A percentile compares a stretch with the other conserved stretches of the same genome.
Evolutionary conservation across 2,888 invertebrate genomes (phyloP).

Genomic region (Tipula helvola): DNA sequence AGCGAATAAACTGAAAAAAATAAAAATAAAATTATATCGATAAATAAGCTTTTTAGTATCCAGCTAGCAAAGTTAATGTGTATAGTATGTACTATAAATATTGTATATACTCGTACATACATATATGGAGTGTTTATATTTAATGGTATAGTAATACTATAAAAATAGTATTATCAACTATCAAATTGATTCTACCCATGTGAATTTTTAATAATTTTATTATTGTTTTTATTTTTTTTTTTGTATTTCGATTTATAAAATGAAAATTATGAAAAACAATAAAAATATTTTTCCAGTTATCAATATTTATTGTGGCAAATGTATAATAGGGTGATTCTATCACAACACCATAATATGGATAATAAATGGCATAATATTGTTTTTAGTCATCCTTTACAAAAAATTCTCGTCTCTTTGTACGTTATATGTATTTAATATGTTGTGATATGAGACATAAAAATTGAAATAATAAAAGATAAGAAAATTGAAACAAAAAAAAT

Average conservation of each 20-base stretch:
- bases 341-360: neutral
- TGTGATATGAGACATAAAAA: neutral
- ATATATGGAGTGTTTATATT: neutral
- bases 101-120: neutral
- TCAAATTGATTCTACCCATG: neutral
- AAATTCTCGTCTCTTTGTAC: neutral
- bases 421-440: neutral
- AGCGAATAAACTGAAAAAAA: neutral
- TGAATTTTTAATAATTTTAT: neutral
- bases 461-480: constrained; percentile 4
- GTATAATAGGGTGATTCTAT: neutral
- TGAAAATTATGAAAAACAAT: neutral
- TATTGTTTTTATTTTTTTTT: neutral
- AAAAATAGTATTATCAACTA: neutral
- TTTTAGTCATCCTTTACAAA: neutral
- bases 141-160: neutral
- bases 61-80: neutral
- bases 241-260: neutral
- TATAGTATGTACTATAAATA: neutral
- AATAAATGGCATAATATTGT: neutral
- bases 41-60: constrained; percentile 4
- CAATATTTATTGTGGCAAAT: neutral
- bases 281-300: neutral
- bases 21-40: neutral
- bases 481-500: neutral